Evolutionary conservation across 2,888 invertebrate species (phyloP).

Genomic region (Monochamus alternatus): DNA sequence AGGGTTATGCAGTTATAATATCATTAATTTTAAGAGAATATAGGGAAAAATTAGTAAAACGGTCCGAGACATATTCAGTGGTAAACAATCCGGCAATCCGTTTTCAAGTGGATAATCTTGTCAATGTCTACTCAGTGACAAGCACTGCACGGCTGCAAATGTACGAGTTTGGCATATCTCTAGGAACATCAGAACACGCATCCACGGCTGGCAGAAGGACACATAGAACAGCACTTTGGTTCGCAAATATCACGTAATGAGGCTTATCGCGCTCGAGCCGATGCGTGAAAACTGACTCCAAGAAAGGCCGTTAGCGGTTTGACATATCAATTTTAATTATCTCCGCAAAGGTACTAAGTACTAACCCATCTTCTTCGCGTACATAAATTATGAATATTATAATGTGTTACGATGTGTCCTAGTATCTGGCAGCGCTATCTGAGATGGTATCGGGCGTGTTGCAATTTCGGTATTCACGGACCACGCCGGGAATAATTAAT

Average conservation of each 20-base stretch:
- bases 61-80: no score
- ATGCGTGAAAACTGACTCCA: slow-evolving; percentile 17
- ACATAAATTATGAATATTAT: slow-evolving; percentile 35
- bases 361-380: slow-evolving; percentile 11
- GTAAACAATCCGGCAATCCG: no score
- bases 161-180: no score
- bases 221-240: not conserved
- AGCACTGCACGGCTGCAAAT: no score
- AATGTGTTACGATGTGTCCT: slow-evolving; percentile 23
- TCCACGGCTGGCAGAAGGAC: not conserved
- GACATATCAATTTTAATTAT: slow-evolving; percentile 33
- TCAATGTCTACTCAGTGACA: no score
- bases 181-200: no score
- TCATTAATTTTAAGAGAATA: no score
- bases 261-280: not conserved
- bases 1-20: no score
- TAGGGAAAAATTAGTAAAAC: no score
- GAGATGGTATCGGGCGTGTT: slow-evolving; percentile 29
- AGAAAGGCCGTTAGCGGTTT: slow-evolving; percentile 13
- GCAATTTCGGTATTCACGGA: slow-evolving; percentile 38
- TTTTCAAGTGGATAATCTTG: no score
- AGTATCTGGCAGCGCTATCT: slow-evolving; percentile 29
- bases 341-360: slow-evolving; percentile 17
- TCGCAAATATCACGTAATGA: not conserved
- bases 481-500: slow-evolving; percentile 31